A percentile compares a stretch with the other conserved stretches of the same genome.
These are phyloP conservation scores for Hirtodrosophila alboralis DNA, from an alignment of 2,888 invertebrate species.

Conservation along the genomic window DNA sequence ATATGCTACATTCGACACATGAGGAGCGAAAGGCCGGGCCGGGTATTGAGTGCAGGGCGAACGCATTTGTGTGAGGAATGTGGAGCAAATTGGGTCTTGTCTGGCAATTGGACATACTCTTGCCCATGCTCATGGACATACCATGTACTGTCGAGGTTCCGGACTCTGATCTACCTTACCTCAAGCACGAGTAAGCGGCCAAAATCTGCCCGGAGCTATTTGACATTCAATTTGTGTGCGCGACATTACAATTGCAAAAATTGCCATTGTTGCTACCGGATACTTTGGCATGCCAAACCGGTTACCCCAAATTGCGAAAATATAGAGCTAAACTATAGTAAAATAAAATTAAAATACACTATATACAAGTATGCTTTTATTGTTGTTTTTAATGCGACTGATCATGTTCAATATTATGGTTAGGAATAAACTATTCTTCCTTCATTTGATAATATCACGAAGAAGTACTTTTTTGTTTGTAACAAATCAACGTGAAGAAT, in stretches of 20 bases:
- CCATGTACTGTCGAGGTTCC: slow-evolving; percentile 48
- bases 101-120: slow-evolving; percentile 63
- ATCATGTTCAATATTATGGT: slow-evolving; percentile 6
- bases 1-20: slow-evolving; percentile 31
- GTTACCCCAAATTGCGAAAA: slow-evolving; percentile 39
- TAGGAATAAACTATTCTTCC: slow-evolving; percentile 1
- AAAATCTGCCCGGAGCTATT: slow-evolving; percentile 50
- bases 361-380: slow-evolving; percentile 14
- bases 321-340: slow-evolving; percentile 20
- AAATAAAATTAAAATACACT: too few species aligned
- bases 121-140: slow-evolving; percentile 45
- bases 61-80: slow-evolving; percentile 59
- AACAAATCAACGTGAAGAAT: too few species aligned
- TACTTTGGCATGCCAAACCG: slow-evolving; percentile 64
- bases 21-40: slow-evolving; percentile 40
- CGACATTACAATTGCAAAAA: slow-evolving; percentile 76
- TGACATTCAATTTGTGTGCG: slow-evolving; percentile 75
- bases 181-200: slow-evolving; percentile 8
- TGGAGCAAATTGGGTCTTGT: slow-evolving; percentile 71
- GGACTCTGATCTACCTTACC: slow-evolving; percentile 43
- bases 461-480: too few species aligned
- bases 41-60: slow-evolving; percentile 40
- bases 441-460: too few species aligned
- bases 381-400: slow-evolving; percentile 12
- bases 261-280: slow-evolving; percentile 76